Base-by-base conservation (phyloP, 2,797 vertebrate species). In the Enteromius viviparus region DNA sequence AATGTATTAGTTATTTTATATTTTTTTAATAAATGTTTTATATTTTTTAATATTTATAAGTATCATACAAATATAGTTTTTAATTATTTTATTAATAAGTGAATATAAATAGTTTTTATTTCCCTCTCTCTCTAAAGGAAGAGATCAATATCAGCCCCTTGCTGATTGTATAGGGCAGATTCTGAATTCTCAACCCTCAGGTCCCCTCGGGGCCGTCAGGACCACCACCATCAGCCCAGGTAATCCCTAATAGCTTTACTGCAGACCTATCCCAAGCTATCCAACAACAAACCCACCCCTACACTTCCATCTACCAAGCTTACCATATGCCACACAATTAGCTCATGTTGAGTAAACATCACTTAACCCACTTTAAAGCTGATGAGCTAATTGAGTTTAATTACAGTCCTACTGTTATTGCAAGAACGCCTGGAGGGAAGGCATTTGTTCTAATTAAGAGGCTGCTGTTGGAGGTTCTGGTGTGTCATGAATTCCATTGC, bases 381-480 rank as follows among this genome's bases (percentile, higher is more conserved):
- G 87, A 89, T 85, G 88, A 88, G 88, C 88, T 89, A 88, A 89
- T 88, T 89, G 87, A 82, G 65, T 87, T 84, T 89, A 89, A 89
- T 86, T 89, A 86, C 83, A 87, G 84, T 68, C 76, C 82, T 82
- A 84, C 84, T 89, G 82, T 88, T 85, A 64, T 86, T 75, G 76
- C 81, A 85, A 82, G 84, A 70, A 64, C 60, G 86, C 82, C 78
- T 86, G 84, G 75, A 87, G 85, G 81, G 79, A 64, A 76, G 74
- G 80, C 76, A 81, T 88, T 85, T 88, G 82, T 84, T 80, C 82
- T 80, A 69, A 87, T 87, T 82, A 86, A 85, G 53, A 71, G 49
- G 66, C 72, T 68, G 60, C 60, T 58, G 47, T 76, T 81, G 55
- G 78, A 75, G 84, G 21, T 62, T 9, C 29, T 80, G 76, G 37